Conservation (phyloP, 1,140 invertebrate genomes). For the Nomia melanderi region DNA sequence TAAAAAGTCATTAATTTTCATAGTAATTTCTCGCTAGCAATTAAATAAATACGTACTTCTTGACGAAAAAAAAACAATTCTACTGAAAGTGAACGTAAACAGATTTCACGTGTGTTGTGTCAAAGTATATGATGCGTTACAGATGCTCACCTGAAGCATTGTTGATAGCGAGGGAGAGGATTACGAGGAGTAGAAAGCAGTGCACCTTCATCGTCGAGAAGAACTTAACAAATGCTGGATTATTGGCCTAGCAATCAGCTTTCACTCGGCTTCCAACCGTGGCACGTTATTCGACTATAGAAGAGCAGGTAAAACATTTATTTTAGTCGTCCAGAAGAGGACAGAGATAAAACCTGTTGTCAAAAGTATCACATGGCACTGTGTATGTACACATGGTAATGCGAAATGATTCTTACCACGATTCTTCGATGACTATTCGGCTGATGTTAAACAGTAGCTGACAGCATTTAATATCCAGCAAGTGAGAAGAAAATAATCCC, state of each 20-base stretch:
- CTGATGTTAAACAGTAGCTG: neutral
- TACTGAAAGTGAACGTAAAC: too few species aligned
- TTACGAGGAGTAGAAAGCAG: constrained; percentile 21
- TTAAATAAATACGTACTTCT: too few species aligned
- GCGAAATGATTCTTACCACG: neutral
- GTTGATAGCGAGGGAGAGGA: constrained; percentile 29
- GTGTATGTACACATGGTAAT: neutral
- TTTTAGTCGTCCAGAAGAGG: neutral
- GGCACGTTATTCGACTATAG: constrained; percentile 8
- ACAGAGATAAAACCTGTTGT: constrained; percentile 39
- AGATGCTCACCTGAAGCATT: constrained; percentile 31
- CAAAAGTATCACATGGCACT: neutral
- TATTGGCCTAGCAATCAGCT: constrained; percentile 34
- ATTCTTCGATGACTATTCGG: too few species aligned
- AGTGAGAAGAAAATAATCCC: too few species aligned
- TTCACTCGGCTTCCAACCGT: constrained; percentile 10
- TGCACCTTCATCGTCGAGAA: constrained; percentile 33
- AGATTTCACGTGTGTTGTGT: too few species aligned
- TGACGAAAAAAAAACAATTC: too few species aligned
- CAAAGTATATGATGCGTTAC: too few species aligned
- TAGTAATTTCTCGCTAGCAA: too few species aligned
- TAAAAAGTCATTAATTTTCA: too few species aligned
- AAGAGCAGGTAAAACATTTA: neutral
- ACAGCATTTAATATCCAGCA: too few species aligned
- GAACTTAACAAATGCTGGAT: constrained; percentile 9